These are phyloP conservation scores for Ibidorhyncha struthersii DNA, from an alignment of 2,113 vertebrate genomes.

Conservation along the genomic window DNA sequence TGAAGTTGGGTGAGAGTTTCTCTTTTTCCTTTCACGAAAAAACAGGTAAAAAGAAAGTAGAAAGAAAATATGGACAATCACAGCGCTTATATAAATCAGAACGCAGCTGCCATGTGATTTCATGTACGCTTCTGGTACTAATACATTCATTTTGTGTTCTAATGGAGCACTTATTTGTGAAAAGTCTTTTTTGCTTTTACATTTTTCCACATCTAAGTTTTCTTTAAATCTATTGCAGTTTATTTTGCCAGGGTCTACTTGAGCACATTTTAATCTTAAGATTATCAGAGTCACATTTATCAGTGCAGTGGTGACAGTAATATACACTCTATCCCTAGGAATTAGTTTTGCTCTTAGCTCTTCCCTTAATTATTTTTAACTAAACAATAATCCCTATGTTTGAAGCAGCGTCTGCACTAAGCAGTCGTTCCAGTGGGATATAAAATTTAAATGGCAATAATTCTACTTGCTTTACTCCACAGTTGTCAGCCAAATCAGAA, in stretches of 20 bases:
- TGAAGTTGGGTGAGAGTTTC: constrained; percentile 16
- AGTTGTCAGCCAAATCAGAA: not conserved
- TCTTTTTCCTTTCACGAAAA: not conserved
- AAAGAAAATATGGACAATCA: not conserved
- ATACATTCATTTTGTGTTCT: not conserved
- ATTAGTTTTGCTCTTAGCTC: not conserved
- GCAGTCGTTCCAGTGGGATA: not conserved
- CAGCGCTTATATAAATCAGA: not conserved
- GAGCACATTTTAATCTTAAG: not conserved
- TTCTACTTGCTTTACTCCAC: not conserved
- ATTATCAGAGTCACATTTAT: not conserved
- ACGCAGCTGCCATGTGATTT: not conserved
- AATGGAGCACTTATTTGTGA: not conserved
- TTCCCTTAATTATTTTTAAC: constrained; percentile 24
- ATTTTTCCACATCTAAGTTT: not conserved
- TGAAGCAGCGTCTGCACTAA: not conserved
- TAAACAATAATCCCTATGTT: not conserved
- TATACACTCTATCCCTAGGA: not conserved
- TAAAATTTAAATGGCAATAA: not conserved
- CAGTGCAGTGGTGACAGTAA: not conserved
- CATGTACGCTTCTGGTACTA: not conserved
- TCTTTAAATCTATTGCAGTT: not conserved
- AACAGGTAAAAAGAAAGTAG: not conserved
- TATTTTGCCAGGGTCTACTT: not conserved
- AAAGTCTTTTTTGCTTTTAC: not conserved